A percentile compares a stretch with the other conserved stretches of the same genome.
phyloP scores from a whole-genome alignment of 2,113 vertebrate species.

The Bufo bufo region DNA sequence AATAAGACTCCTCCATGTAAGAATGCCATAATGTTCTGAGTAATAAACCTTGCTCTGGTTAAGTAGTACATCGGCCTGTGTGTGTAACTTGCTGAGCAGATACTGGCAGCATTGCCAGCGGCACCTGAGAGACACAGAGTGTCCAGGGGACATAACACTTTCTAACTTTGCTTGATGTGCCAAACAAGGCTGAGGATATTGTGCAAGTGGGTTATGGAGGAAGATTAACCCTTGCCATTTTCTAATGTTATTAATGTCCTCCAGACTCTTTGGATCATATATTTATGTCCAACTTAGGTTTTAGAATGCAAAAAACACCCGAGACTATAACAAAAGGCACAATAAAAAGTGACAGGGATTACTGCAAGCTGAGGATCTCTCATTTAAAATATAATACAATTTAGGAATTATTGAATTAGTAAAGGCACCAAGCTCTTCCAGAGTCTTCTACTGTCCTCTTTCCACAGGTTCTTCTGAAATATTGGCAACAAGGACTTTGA shows the following conservation, averaged over 20 bases:
- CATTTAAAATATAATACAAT: background rate
- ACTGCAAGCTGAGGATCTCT: background rate
- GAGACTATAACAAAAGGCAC: background rate
- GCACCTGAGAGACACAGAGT: too few species aligned
- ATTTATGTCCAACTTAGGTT: background rate
- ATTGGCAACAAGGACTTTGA: background rate
- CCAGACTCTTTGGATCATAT: background rate
- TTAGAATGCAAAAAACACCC: background rate
- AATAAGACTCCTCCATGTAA: too few species aligned
- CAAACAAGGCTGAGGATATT: background rate
- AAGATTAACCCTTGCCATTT: slow-evolving; percentile 2
- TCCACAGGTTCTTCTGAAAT: background rate
- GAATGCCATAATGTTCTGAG: too few species aligned
- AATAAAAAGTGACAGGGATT: background rate
- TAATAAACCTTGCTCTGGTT: too few species aligned
- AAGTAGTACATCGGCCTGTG: too few species aligned
- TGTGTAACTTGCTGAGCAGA: too few species aligned
- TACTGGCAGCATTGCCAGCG: too few species aligned
- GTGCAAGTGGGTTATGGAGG: background rate
- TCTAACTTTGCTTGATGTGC: slow-evolving; percentile 3
- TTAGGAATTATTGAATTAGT: background rate
- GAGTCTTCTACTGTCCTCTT: background rate
- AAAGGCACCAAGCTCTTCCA: background rate
- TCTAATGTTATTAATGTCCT: background rate
- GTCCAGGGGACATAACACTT: too few species aligned